Percentiles rank a stretch among this genome's conserved stretches.
These are phyloP conservation scores for Temnothorax nylanderi DNA, from an alignment of 1,140 invertebrate genomes.

Conservation along the genomic window DNA sequence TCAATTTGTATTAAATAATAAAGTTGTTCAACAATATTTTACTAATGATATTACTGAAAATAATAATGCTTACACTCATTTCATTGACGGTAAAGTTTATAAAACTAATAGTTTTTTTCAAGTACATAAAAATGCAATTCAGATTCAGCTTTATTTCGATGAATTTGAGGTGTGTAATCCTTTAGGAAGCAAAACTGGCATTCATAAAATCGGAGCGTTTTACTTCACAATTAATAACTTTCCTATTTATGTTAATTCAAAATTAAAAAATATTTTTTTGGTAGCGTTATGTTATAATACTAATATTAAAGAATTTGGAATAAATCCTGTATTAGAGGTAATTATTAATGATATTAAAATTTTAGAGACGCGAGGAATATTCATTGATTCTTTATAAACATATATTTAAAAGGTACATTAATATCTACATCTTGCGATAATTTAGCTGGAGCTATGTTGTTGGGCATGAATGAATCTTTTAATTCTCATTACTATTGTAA, in stretches of 20 bases:
- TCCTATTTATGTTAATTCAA: slow-evolving; percentile 3
- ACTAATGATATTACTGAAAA: background rate
- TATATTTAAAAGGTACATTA: background rate
- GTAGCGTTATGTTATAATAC: background rate
- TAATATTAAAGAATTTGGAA: background rate
- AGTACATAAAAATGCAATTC: slow-evolving; percentile 3
- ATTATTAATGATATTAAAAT: slow-evolving; percentile 1
- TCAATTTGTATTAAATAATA: background rate
- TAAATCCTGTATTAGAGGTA: slow-evolving; percentile 1
- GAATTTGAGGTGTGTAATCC: slow-evolving; percentile 9
- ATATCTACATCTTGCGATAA: background rate
- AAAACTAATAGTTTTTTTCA: background rate
- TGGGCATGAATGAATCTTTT: background rate
- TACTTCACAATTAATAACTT: slow-evolving; percentile 4
- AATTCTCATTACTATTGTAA: slow-evolving; percentile 17
- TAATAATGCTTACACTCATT: background rate
- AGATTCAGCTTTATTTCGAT: slow-evolving; percentile 3
- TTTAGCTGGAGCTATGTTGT: background rate
- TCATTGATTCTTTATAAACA: background rate
- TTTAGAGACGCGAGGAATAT: background rate
- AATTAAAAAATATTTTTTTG: background rate
- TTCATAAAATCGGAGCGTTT: slow-evolving; percentile 2
- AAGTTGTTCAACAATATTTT: background rate
- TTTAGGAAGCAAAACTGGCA: slow-evolving; percentile 4
- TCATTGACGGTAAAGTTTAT: background rate